Base-by-base conservation (phyloP, 2,113 vertebrate species). In the Lepus timidus region DNA sequence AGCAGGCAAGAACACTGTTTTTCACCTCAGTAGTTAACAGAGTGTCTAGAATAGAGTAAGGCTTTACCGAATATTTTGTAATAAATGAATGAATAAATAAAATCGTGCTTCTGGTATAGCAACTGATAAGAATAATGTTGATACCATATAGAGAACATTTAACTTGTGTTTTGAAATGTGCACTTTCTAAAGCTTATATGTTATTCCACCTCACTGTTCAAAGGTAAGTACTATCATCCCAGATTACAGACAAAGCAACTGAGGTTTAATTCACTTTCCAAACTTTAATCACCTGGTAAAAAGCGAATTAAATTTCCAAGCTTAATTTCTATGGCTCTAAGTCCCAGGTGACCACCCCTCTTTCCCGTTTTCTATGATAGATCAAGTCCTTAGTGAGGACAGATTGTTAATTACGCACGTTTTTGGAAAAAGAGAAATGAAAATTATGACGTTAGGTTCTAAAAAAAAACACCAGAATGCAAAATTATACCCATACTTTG, bases 401-500 rank as follows among this genome's bases (percentile, higher is more conserved):
- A 19, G 44, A n/a, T 31, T 52, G 36, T 20, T 93, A 49, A 82
- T 71, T 87, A 31, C 78, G 71, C 5, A 79, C 22, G 79, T 95
- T 58, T 92, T 78, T 64, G n/a, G 68, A 73, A 90, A 80, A 86
- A 27, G 14, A 31, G 74, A 90, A 73, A 81, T 64, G 49, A 75
- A 96, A 94, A 94, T 88, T 89, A 70, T 44, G 88, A 85, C 19
- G 23, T 62, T 90, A 82, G n/a, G 33, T 88, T 95, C 55, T 65
- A 11, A 74, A 91, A 74, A 82, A 84, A 78, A 71, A 70, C 68
- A 58, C 71, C 52, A 70, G 92, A 92, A 83, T 81, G 78, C 49
- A 81, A 88, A 96, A 82, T 85, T 71, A 88, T 87, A 81, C 52
- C 22, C 7, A 3, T 70, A 58, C n/a, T 90, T 90, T 94, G 85